Evolutionary conservation across 2,797 vertebrate species (phyloP).

Genomic region (Parotocinclus haroldoi): DNA sequence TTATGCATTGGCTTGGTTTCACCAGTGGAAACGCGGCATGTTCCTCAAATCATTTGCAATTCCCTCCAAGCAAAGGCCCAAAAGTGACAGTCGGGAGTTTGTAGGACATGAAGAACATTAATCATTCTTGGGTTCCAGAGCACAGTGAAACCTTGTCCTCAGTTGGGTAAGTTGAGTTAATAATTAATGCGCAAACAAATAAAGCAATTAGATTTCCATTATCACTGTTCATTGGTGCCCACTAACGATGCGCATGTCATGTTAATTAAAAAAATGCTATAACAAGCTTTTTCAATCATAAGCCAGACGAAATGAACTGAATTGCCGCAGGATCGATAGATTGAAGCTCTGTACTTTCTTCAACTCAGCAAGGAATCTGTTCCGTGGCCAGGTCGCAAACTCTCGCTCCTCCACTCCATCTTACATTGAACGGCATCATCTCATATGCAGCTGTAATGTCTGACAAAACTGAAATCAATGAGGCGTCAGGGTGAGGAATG

Average conservation of each 20-base stretch:
- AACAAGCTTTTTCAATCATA: too few relatives aligned
- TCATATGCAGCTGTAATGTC: conserved; percentile 37
- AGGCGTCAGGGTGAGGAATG: conserved; percentile 28
- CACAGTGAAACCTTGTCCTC: too few relatives aligned
- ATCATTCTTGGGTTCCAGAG: too few relatives aligned
- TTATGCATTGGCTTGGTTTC: too few relatives aligned
- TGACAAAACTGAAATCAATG: conserved; percentile 50
- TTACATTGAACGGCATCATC: conserved; percentile 36
- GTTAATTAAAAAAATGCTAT: too few relatives aligned
- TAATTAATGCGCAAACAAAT: conserved; percentile 12
- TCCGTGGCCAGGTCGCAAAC: conserved; percentile 3
- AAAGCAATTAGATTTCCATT: conserved; percentile 8
- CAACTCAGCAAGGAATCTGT: background rate
- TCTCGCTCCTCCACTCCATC: conserved; percentile 19
- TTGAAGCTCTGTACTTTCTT: background rate
- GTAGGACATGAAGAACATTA: too few relatives aligned
- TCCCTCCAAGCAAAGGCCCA: too few relatives aligned
- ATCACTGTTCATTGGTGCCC: background rate
- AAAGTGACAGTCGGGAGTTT: too few relatives aligned
- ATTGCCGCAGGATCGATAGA: background rate
- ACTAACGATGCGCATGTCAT: background rate
- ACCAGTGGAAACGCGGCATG: too few relatives aligned
- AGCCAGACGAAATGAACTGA: background rate
- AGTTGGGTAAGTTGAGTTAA: background rate
- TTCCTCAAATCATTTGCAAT: too few relatives aligned